Evolutionary conservation across 2,113 vertebrate genomes (phyloP), one percentile per base, ranked within the genome.

Genomic region (Brachyistius frenatus): DNA sequence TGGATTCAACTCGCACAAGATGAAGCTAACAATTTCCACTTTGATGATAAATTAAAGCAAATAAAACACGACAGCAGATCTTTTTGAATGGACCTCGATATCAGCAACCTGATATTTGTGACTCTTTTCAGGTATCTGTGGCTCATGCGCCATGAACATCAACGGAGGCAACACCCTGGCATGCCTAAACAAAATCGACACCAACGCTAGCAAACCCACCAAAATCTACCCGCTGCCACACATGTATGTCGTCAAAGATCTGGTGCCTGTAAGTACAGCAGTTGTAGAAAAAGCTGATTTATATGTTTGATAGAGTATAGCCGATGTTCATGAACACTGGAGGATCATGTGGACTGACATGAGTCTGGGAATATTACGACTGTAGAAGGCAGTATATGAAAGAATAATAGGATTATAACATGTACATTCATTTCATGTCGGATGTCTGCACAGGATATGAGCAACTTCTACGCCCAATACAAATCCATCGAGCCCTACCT

Each of bases 91-190:
- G 31, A 53, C 33, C n/a, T 9, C 55, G 11, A 73, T 46, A 54
- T 71, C 13, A 66, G 4, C 39, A 44, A 66, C 11, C 5, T 3
- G 4, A 5, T 30, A 5, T 60, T 50, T 74, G 3, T 57, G 5
- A 63, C 23, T 86, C 47, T 6, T 37, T 55, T 5, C 84, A 99
- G 98, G 98, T 5, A 99, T 99, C 87, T 99, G 97, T 0, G 98
- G 97, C 61, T 99, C 98, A 0, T 99, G 98, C 2, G 97, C 98
- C 3, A 99, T 99, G 98, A 99, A 99, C 88, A 98, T 99, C 50
- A 96, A 96, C 0, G 98, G 98, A 0, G 96, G 95, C 6, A 99
- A 99, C 94, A 99, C 97, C 0, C 78, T 99, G 54, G 98, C 98
- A 0, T 99, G 97, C 50, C 96, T 96, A 3, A 95, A 95, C 36